Percentiles rank a stretch among this genome's conserved stretches.
Evolutionary conservation across 2,888 invertebrate species (phyloP).

Genomic region (Malthinus flaveolus): DNA sequence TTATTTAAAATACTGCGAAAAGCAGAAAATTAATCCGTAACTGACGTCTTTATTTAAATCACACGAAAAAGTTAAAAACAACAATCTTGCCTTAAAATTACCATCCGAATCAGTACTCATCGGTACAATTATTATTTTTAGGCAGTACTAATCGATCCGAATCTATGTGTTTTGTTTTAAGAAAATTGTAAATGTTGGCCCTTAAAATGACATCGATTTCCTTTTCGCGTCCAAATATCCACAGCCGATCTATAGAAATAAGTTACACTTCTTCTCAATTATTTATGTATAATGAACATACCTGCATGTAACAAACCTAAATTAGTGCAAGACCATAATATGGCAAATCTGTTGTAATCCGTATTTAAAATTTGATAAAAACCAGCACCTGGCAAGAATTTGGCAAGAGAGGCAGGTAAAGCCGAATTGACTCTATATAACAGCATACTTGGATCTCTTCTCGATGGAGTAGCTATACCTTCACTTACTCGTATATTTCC

Average conservation of each 20-base stretch:
- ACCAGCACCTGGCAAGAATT: conserved; percentile 72
- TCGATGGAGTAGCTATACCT: conserved; percentile 64
- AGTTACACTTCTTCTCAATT: background rate
- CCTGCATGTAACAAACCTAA: conserved; percentile 66
- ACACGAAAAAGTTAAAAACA: background rate
- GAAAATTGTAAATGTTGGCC: conserved; percentile 66
- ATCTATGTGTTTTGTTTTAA: conserved; percentile 64
- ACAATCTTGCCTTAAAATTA: background rate
- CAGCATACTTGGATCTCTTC: conserved; percentile 52
- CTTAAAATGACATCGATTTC: conserved; percentile 68
- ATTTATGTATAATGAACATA: conserved; percentile 39
- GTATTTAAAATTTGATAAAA: conserved; percentile 72
- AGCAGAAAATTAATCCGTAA: too few relatives aligned
- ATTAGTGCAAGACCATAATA: conserved; percentile 75
- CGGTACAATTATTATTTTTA: conserved; percentile 66
- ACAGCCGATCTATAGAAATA: conserved; percentile 65
- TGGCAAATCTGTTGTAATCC: conserved; percentile 72
- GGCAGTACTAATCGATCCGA: conserved; percentile 72
- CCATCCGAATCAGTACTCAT: conserved; percentile 16
- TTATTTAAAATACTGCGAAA: too few relatives aligned
- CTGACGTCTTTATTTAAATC: background rate
- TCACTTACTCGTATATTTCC: conserved; percentile 62
- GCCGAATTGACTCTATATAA: conserved; percentile 65
- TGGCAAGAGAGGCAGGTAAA: conserved; percentile 67
- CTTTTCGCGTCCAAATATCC: conserved; percentile 69